A percentile compares a stretch with the other conserved stretches of the same genome.
Evolutionary conservation across 2,113 vertebrate species (phyloP).

Genomic region (Eretmodus cyanostictus): DNA sequence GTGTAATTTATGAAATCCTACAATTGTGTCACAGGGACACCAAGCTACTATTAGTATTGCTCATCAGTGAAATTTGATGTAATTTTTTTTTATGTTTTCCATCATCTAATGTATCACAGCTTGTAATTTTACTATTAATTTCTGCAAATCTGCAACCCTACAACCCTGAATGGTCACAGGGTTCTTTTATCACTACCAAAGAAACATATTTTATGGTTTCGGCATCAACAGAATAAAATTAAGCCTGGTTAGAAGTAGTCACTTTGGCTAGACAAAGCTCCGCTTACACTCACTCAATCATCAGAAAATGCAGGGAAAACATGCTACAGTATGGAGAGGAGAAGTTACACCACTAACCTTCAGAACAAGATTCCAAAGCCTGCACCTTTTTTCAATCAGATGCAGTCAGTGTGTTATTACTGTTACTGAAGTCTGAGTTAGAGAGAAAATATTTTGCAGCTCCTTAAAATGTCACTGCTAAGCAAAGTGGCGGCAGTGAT

Average conservation of each 20-base stretch:
- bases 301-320: not conserved
- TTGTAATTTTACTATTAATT: not conserved
- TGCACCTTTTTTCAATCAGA: not conserved
- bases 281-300: not conserved
- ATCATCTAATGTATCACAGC: not conserved
- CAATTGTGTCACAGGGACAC: not conserved
- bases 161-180: not conserved
- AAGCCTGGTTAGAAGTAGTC: not conserved
- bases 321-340: not conserved
- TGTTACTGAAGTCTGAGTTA: not conserved
- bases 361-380: not conserved
- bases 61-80: not conserved
- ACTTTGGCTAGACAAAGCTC: not conserved
- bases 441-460: not conserved
- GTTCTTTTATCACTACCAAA: not conserved
- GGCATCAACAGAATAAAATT: not conserved
- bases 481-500: slow-evolving; percentile 1
- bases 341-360: not conserved
- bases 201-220: not conserved
- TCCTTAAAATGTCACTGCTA: not conserved
- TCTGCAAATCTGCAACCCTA: not conserved
- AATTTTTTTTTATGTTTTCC: not conserved
- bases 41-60: not conserved
- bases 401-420: not conserved
- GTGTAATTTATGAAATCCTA: not conserved